Percentiles rank a stretch among this genome's conserved stretches.
Conservation (phyloP, 2,888 invertebrate species). For the Eristalis arbustorum region DNA sequence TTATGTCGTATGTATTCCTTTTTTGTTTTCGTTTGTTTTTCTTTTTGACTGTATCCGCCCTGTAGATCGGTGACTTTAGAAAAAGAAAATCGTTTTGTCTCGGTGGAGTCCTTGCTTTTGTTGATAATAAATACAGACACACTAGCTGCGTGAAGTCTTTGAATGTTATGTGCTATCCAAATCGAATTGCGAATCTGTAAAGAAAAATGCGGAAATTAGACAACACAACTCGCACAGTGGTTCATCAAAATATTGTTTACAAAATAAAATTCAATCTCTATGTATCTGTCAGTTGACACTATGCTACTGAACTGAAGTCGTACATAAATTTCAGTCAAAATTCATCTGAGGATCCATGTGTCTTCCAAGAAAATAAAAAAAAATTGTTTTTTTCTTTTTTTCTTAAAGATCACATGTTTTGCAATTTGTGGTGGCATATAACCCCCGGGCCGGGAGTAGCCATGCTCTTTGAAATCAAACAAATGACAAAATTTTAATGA, state of each 20-base stretch:
- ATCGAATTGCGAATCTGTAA: slow-evolving; percentile 79
- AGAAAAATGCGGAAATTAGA: slow-evolving; percentile 12
- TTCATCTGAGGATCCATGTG: slow-evolving; percentile 47
- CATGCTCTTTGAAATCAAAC: slow-evolving; percentile 48
- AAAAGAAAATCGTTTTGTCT: slow-evolving; percentile 40
- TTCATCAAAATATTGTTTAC: slow-evolving; percentile 39
- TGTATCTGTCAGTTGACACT: slow-evolving; percentile 40
- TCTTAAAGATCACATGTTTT: slow-evolving; percentile 35
- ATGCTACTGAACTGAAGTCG: slow-evolving; percentile 37
- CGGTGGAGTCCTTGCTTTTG: slow-evolving; percentile 56
- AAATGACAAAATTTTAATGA: slow-evolving; percentile 68
- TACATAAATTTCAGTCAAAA: slow-evolving; percentile 45
- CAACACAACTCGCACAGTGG: neutral
- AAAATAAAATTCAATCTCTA: slow-evolving; percentile 18
- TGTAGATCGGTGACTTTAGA: slow-evolving; percentile 50
- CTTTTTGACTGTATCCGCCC: slow-evolving; percentile 54
- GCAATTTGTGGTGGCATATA: slow-evolving; percentile 4
- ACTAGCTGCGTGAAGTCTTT: slow-evolving; percentile 75
- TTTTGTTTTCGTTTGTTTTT: slow-evolving; percentile 39
- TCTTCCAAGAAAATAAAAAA: neutral
- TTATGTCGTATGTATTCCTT: slow-evolving; percentile 54
- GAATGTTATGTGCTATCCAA: slow-evolving; percentile 77
- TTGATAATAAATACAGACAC: slow-evolving; percentile 49
- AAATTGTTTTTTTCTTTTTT: neutral
- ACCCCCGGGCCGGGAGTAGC: neutral